These are phyloP conservation scores for Onychomys torridus DNA, from an alignment of 2,797 vertebrate species.

Conservation along the genomic window DNA sequence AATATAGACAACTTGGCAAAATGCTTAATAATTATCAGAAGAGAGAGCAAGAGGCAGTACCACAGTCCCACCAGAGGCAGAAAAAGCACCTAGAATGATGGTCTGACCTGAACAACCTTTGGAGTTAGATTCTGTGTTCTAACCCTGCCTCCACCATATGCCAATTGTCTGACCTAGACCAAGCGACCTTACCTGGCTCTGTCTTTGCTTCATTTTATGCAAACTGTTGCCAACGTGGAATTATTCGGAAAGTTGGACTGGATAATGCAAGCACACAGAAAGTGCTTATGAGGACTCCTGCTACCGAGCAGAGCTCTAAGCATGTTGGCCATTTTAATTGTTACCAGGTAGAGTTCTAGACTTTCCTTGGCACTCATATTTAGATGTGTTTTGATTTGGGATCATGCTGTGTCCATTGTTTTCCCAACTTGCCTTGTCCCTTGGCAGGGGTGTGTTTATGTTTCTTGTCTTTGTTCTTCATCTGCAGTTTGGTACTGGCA, in stretches of 20 bases:
- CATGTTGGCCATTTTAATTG: background rate
- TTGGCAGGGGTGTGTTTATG: background rate
- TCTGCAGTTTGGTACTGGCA: too few species aligned
- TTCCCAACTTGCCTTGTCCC: background rate
- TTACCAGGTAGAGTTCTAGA: background rate
- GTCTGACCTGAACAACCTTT: background rate
- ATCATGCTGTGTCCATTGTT: background rate
- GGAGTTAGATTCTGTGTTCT: background rate
- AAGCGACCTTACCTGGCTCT: background rate
- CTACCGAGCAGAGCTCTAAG: background rate
- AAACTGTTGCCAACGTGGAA: background rate
- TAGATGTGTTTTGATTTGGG: background rate
- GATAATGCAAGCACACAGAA: background rate
- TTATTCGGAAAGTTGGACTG: background rate
- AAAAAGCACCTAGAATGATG: background rate
- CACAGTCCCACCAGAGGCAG: background rate
- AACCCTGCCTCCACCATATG: background rate
- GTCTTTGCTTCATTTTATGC: background rate
- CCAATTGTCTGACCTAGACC: background rate
- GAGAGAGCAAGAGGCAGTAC: background rate
- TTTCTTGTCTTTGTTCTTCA: background rate
- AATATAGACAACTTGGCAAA: slow-evolving; percentile 6
- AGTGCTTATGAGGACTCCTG: background rate
- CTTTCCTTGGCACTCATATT: slow-evolving; percentile 13
- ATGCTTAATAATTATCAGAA: background rate